phyloP scores from a whole-genome alignment of 2,113 vertebrate species.

The Malurus cyaneus region DNA sequence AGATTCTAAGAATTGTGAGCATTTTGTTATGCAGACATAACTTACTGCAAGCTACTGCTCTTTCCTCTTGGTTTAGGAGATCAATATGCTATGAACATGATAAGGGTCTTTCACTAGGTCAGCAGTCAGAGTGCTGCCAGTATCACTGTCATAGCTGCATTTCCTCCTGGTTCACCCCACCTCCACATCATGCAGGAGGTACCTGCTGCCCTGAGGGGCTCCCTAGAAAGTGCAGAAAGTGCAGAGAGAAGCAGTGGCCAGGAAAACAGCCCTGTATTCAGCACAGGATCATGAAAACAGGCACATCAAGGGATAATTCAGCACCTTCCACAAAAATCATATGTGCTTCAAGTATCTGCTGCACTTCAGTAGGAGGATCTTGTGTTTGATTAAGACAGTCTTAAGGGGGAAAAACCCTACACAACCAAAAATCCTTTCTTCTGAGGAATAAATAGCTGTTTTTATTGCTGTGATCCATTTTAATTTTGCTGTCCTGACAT shows the following conservation, averaged over 20 bases:
- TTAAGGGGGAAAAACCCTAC: not conserved
- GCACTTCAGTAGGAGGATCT: not conserved
- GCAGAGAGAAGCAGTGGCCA: not conserved
- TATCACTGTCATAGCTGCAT: not conserved
- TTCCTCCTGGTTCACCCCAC: not conserved
- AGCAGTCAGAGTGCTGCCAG: not conserved
- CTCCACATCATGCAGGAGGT: not conserved
- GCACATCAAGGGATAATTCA: not conserved
- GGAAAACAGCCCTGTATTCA: not conserved
- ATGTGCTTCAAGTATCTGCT: not conserved
- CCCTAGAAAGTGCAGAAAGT: not conserved
- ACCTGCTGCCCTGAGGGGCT: not conserved
- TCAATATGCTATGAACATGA: fast-evolving
- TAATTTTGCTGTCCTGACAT: not conserved
- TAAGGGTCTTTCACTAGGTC: not conserved
- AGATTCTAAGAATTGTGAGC: not conserved
- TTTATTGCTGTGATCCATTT: not conserved
- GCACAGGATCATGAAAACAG: not conserved
- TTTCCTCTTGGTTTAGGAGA: not conserved
- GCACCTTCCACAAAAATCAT: not conserved
- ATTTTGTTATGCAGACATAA: not conserved
- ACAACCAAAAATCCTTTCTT: not conserved
- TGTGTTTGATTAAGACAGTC: not conserved
- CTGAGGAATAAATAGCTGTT: not conserved
- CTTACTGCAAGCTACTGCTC: not conserved